Conservation (phyloP, 2,888 invertebrate genomes). For the Caenorhabditis plicata region DNA sequence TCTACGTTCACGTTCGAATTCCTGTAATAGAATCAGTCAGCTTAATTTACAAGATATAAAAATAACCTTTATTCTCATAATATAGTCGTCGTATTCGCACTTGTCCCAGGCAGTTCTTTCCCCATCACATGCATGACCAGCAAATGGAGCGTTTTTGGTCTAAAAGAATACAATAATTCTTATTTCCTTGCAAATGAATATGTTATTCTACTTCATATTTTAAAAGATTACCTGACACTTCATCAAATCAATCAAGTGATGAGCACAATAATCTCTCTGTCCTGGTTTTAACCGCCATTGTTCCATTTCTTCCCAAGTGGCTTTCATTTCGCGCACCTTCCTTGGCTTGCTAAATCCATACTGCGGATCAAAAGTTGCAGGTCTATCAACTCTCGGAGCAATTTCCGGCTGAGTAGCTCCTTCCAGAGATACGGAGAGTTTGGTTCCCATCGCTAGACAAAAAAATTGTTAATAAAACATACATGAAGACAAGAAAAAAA, state of each 20-base stretch:
- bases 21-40: slow-evolving; percentile 26
- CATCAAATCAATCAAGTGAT: slow-evolving; percentile 56
- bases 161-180: slow-evolving; percentile 25
- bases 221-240: slow-evolving; percentile 48
- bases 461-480: neutral
- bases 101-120: slow-evolving; percentile 56
- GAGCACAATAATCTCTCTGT: slow-evolving; percentile 64
- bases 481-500: slow-evolving; percentile 2
- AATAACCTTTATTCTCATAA: slow-evolving; percentile 57
- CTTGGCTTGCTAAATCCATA: slow-evolving; percentile 57
- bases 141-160: slow-evolving; percentile 58
- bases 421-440: slow-evolving; percentile 56
- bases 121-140: slow-evolving; percentile 55
- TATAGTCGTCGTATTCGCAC: slow-evolving; percentile 63
- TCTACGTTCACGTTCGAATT: slow-evolving; percentile 64
- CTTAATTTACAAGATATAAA: neutral
- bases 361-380: slow-evolving; percentile 64
- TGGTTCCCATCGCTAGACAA: slow-evolving; percentile 53
- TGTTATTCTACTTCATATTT: neutral
- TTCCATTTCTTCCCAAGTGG: slow-evolving; percentile 57
- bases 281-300: slow-evolving; percentile 53
- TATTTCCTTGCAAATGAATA: neutral
- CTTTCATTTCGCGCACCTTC: slow-evolving; percentile 53
- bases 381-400: slow-evolving; percentile 60
- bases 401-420: slow-evolving; percentile 54